Percentiles rank a stretch among this genome's conserved stretches.
Evolutionary conservation across 2,797 vertebrate genomes (phyloP).

Genomic region (Mormyrops attenuatus): DNA sequence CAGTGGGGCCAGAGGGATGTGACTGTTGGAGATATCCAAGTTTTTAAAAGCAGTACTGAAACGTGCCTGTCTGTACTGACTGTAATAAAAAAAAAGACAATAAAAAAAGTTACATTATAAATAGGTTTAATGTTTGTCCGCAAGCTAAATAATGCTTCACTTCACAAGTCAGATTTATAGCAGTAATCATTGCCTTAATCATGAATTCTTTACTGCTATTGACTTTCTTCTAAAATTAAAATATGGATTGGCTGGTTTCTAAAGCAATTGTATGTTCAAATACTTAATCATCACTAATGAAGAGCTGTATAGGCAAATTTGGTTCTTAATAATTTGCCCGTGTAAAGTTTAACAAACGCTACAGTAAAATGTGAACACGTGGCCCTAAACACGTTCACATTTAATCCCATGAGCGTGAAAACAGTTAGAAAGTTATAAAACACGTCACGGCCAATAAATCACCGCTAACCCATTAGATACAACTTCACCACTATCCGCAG

Average conservation of each 20-base stretch:
- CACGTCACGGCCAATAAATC: neutral
- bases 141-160: neutral
- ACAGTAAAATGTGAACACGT: neutral
- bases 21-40: neutral
- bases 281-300: constrained; percentile 6
- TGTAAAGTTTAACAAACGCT: neutral
- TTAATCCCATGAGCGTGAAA: neutral
- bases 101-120: neutral
- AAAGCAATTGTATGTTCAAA: neutral
- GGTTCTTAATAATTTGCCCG: neutral
- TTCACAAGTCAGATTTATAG: constrained; percentile 10
- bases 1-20: neutral
- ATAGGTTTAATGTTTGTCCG: constrained; percentile 7
- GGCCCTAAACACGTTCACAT: neutral
- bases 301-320: neutral
- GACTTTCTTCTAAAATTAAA: constrained; percentile 7
- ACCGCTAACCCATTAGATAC: neutral
- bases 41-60: constrained; percentile 2
- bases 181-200: constrained; percentile 8
- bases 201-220: constrained; percentile 12
- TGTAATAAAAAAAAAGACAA: neutral
- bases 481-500: neutral
- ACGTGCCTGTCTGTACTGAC: neutral
- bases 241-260: constrained; percentile 9
- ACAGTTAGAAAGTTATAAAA: neutral